Conservation (phyloP, 1,140 invertebrate species). For the Notospermus geniculatus region DNA sequence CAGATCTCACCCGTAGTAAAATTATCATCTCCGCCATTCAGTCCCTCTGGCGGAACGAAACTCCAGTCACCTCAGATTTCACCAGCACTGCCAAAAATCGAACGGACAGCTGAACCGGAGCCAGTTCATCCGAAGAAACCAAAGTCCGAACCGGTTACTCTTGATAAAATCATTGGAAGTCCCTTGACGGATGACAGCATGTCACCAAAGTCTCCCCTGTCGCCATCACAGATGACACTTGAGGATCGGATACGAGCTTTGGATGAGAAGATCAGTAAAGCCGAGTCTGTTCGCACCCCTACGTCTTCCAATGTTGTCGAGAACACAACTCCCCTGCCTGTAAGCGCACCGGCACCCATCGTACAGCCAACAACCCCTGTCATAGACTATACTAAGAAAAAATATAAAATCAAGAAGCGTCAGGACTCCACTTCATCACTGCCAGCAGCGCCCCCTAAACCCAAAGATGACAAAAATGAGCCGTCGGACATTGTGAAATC, state of each 20-base stretch:
- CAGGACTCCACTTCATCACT: constrained; percentile 21
- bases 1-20: constrained; percentile 31
- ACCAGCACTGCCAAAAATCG: constrained; percentile 1
- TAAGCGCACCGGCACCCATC: constrained; percentile 23
- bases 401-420: constrained; percentile 59
- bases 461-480: constrained; percentile 21
- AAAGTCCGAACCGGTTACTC: neutral
- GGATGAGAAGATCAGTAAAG: constrained; percentile 70
- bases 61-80: neutral
- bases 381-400: constrained; percentile 59
- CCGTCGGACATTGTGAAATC: constrained; percentile 93
- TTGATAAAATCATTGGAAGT: neutral
- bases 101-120: neutral
- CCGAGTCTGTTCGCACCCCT: constrained; percentile 4
- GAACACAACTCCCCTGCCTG: constrained; percentile 22
- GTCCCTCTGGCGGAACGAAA: neutral
- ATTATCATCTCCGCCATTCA: constrained; percentile 16
- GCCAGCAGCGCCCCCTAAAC: neutral
- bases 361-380: constrained; percentile 22
- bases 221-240: constrained; percentile 55
- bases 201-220: constrained; percentile 7
- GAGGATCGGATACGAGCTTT: constrained; percentile 85
- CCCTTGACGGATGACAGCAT: constrained; percentile 24
- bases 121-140: neutral
- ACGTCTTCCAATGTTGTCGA: neutral